Percentiles rank a stretch among this genome's conserved stretches.
Evolutionary conservation across 2,113 vertebrate genomes (phyloP).

Genomic region (Cyanistes caeruleus): DNA sequence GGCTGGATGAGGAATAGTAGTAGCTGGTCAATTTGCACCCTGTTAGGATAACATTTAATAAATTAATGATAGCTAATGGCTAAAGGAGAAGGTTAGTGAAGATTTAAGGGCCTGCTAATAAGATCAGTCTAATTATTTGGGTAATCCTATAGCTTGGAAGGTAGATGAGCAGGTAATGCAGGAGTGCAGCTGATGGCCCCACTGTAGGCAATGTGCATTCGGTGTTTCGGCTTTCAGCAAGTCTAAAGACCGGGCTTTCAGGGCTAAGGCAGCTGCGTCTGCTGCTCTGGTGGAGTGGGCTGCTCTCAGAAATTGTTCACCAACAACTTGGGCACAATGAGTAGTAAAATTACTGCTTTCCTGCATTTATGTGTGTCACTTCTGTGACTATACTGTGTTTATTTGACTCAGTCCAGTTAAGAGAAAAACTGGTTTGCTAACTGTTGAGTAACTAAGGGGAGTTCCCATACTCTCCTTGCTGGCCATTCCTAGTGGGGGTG

Average conservation of each 20-base stretch:
- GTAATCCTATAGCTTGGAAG: not conserved
- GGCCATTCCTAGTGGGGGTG: not conserved
- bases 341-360: not conserved
- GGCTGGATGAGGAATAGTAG: not conserved
- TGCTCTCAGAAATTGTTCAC: rapidly evolving
- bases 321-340: not conserved
- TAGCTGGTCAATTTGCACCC: not conserved
- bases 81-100: not conserved
- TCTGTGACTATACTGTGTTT: rapidly evolving
- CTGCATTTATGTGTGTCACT: not conserved
- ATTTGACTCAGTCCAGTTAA: not conserved
- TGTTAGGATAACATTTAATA: not conserved
- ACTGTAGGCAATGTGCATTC: rapidly evolving
- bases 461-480: not conserved
- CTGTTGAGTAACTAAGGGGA: not conserved
- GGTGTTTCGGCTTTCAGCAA: not conserved
- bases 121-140: not conserved
- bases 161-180: not conserved
- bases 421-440: not conserved
- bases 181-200: not conserved
- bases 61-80: not conserved
- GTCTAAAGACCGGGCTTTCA: not conserved
- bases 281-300: rapidly evolving
- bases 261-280: not conserved
- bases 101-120: not conserved